phyloP scores from a whole-genome alignment of 1,140 invertebrate species.

The Magallana angulata region DNA sequence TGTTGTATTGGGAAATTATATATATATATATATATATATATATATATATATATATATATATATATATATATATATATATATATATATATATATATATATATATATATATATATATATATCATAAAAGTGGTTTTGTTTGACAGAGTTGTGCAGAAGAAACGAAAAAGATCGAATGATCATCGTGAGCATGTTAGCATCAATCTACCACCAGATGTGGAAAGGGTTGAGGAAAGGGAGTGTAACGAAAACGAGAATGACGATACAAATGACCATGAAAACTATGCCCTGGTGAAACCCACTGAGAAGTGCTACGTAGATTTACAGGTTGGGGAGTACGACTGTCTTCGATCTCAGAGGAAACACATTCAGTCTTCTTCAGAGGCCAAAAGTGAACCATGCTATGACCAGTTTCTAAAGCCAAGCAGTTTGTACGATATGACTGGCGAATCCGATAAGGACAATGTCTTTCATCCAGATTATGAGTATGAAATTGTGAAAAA shows the following conservation, averaged over 20 bases:
- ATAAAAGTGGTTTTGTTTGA: neutral
- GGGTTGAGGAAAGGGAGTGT: neutral
- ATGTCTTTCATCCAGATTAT: neutral
- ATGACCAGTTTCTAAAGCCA: neutral
- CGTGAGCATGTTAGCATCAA: neutral
- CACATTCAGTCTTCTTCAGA: neutral
- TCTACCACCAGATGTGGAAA: neutral
- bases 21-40: too few species aligned
- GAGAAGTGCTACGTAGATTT: neutral
- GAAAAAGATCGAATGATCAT: neutral
- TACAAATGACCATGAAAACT: neutral
- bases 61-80: neutral
- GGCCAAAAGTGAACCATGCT: neutral
- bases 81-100: neutral
- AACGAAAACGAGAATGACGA: neutral
- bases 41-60: too few species aligned
- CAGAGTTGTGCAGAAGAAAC: neutral
- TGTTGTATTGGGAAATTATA: too few species aligned
- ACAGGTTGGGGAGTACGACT: neutral
- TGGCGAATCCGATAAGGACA: neutral
- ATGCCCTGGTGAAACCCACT: neutral
- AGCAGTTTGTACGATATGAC: neutral
- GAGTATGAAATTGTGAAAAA: conserved; percentile 17
- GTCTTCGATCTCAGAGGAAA: conserved; percentile 1
- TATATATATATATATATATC: neutral